A percentile compares a stretch with the other conserved stretches of the same genome.
These are phyloP conservation scores for Melanotaenia parkinsoni DNA, from an alignment of 2,797 vertebrate genomes.

Conservation along the genomic window DNA sequence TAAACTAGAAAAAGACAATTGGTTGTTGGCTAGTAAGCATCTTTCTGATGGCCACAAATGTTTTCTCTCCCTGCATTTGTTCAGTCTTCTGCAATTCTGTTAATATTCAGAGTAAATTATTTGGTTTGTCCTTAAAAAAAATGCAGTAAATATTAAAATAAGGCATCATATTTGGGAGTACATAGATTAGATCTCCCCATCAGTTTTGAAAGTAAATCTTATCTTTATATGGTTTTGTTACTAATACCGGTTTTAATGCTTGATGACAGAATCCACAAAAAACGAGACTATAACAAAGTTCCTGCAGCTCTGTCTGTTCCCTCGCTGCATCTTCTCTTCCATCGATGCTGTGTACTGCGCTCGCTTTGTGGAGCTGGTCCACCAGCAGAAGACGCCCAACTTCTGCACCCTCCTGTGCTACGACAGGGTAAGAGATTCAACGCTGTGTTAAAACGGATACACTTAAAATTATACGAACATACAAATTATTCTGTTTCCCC, in stretches of 20 bases:
- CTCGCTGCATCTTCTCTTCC: slow-evolving; percentile 98
- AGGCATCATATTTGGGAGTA: too few species aligned
- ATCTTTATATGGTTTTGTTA: neutral
- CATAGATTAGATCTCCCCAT: neutral
- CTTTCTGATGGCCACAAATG: neutral
- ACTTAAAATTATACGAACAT: neutral
- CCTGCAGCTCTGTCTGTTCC: slow-evolving; percentile 98
- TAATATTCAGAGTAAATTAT: too few species aligned
- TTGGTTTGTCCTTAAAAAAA: too few species aligned
- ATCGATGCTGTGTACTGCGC: slow-evolving; percentile 98
- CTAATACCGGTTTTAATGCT: slow-evolving; percentile 20
- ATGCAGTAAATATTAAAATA: too few species aligned
- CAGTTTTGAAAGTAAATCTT: neutral
- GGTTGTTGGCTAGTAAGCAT: slow-evolving; percentile 96
- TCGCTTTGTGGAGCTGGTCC: slow-evolving; percentile 97
- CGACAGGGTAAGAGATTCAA: slow-evolving; percentile 87
- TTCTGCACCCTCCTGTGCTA: slow-evolving; percentile 99
- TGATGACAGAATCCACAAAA: slow-evolving; percentile 93
- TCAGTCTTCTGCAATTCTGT: neutral
- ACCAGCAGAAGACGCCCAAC: slow-evolving; percentile 98
- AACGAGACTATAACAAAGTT: slow-evolving; percentile 99
- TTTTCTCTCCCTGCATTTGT: neutral
- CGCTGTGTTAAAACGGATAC: neutral
- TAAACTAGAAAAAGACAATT: slow-evolving; percentile 98
- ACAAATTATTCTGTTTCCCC: neutral